Conservation (phyloP, 2,113 vertebrate genomes). For the Lepidiolamprologus cunningtoni region DNA sequence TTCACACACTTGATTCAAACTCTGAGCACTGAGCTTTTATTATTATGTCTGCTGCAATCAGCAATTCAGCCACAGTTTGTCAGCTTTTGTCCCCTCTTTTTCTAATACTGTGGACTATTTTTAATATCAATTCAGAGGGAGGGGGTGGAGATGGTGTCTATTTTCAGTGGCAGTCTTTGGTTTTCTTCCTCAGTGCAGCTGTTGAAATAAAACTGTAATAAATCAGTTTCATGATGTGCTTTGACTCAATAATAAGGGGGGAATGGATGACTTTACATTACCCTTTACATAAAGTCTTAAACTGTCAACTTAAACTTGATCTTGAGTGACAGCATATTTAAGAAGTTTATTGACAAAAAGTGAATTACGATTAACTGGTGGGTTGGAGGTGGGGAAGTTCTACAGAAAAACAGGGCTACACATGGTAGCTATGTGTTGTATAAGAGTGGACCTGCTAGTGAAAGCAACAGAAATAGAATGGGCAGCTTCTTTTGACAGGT, state of each 20-base stretch:
- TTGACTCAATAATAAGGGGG: background rate
- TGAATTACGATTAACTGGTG: background rate
- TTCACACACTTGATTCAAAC: background rate
- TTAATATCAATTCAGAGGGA: constrained; percentile 18
- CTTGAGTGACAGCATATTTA: background rate
- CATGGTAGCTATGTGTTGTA: background rate
- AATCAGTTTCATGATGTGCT: constrained; percentile 14
- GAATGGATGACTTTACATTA: background rate
- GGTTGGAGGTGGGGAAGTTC: background rate
- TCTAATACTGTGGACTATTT: constrained; percentile 5
- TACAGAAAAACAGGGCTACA: background rate
- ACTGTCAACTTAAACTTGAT: background rate
- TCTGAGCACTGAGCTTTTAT: background rate
- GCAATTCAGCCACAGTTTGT: background rate
- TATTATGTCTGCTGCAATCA: constrained; percentile 17
- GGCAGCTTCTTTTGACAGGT: background rate
- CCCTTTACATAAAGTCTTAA: background rate
- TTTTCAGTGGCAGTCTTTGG: background rate
- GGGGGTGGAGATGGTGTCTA: background rate
- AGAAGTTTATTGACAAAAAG: background rate
- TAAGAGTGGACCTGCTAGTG: background rate
- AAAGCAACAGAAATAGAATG: background rate
- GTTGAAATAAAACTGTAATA: constrained; percentile 23
- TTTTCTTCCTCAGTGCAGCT: background rate
- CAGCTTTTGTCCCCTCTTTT: background rate